These are phyloP conservation scores for Alauda arvensis DNA, from an alignment of 2,797 vertebrate genomes.

Conservation along the genomic window DNA sequence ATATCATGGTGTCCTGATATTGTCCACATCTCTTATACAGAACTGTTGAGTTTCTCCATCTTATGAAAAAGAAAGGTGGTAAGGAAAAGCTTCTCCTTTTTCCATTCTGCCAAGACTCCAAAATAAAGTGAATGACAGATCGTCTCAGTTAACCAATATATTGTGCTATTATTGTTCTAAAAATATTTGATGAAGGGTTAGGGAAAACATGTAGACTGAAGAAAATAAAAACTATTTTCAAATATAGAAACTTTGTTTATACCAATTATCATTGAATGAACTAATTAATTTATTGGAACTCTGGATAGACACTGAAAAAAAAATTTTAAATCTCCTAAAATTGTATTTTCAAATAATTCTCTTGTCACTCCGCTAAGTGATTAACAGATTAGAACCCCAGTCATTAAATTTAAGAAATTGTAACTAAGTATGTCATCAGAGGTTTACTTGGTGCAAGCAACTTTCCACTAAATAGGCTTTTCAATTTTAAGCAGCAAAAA, in stretches of 20 bases:
- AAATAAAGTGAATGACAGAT: neutral
- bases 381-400: neutral
- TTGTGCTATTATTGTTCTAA: neutral
- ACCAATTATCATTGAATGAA: neutral
- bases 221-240: constrained; percentile 3
- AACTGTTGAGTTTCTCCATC: neutral
- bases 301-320: neutral
- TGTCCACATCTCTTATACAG: neutral
- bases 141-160: neutral
- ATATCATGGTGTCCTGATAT: neutral
- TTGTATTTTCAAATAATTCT: neutral
- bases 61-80: neutral
- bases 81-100: neutral
- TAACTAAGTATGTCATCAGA: neutral
- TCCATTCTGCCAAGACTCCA: neutral
- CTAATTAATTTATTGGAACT: neutral
- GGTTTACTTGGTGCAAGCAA: neutral
- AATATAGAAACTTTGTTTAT: neutral
- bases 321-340: neutral
- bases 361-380: neutral
- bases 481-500: neutral
- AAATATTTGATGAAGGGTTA: neutral
- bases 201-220: neutral
- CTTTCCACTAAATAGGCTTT: neutral
- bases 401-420: neutral